Percentiles rank a stretch among this genome's conserved stretches.
Conservation (phyloP, 1,140 invertebrate genomes). For the Diorhabda sublineata region DNA sequence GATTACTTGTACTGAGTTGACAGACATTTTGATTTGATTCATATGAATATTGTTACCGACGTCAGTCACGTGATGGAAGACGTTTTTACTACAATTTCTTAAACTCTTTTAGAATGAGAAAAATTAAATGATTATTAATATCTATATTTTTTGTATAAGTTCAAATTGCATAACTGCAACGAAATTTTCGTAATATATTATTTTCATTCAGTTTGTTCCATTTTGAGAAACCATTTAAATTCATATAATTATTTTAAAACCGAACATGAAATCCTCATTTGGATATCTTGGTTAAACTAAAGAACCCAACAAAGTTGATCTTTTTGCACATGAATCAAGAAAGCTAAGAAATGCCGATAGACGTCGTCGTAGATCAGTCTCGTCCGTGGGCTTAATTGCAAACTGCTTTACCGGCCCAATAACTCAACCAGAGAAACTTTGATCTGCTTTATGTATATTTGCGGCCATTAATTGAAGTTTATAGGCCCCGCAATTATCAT, state of each 20-base stretch:
- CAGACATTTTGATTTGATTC: no score
- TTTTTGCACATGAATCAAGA: slow-evolving; percentile 33
- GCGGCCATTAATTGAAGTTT: slow-evolving; percentile 46
- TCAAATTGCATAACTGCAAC: no score
- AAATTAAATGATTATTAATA: no score
- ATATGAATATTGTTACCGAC: no score
- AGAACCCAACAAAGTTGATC: background rate
- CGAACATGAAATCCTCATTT: background rate
- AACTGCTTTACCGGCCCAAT: slow-evolving; percentile 39
- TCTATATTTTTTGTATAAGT: no score
- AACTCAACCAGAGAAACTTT: slow-evolving; percentile 43
- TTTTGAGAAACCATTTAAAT: no score
- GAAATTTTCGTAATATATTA: no score
- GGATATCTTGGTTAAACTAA: background rate
- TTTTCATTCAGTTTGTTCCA: no score
- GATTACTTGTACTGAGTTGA: no score
- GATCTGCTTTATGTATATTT: slow-evolving; percentile 45
- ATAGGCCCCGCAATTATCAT: slow-evolving; percentile 46
- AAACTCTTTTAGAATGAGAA: no score
- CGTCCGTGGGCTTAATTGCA: slow-evolving; percentile 45
- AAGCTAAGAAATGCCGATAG: slow-evolving; percentile 38
- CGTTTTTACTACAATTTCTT: no score
- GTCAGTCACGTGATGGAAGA: no score
- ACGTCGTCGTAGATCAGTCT: slow-evolving; percentile 44
- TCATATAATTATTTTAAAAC: background rate